Evolutionary conservation across 2,888 invertebrate species (phyloP).

Genomic region (Liposcelis brunnea): DNA sequence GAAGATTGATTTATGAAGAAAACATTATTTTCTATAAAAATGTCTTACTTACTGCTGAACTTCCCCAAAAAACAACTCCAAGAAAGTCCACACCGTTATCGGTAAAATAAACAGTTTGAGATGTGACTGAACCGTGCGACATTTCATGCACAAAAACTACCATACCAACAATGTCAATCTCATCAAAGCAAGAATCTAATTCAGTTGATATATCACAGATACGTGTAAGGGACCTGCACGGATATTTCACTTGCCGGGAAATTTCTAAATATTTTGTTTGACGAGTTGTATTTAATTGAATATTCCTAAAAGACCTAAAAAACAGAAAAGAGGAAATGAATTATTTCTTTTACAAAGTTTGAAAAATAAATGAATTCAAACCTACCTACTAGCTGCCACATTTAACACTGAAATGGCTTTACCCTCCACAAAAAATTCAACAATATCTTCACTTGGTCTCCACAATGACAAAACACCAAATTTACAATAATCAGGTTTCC

Average conservation of each 20-base stretch:
- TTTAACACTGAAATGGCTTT: slow-evolving; percentile 35
- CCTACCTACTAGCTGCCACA: slow-evolving; percentile 26
- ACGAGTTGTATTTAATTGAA: too few relatives aligned
- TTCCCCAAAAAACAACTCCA: slow-evolving; percentile 38
- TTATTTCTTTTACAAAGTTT: slow-evolving; percentile 7
- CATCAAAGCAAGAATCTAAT: slow-evolving; percentile 37
- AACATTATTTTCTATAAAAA: too few relatives aligned
- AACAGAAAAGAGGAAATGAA: not conserved
- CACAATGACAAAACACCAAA: slow-evolving; percentile 45
- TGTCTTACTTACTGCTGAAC: slow-evolving; percentile 16
- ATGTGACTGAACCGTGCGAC: slow-evolving; percentile 19
- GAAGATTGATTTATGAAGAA: too few relatives aligned
- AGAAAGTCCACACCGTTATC: slow-evolving; percentile 36
- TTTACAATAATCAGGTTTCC: slow-evolving; percentile 21
- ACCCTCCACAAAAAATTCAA: slow-evolving; percentile 42
- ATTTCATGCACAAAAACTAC: slow-evolving; percentile 36
- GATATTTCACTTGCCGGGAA: too few relatives aligned
- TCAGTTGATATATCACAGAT: slow-evolving; percentile 13
- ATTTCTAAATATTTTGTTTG: too few relatives aligned
- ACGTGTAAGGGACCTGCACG: not conserved
- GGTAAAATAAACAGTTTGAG: slow-evolving; percentile 40
- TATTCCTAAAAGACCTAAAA: not conserved
- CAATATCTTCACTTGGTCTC: slow-evolving; percentile 45
- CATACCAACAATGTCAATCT: slow-evolving; percentile 57
- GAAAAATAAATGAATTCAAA: not conserved